Evolutionary conservation across 1,140 invertebrate genomes (phyloP).

Genomic region (Zaprionus inermis): DNA sequence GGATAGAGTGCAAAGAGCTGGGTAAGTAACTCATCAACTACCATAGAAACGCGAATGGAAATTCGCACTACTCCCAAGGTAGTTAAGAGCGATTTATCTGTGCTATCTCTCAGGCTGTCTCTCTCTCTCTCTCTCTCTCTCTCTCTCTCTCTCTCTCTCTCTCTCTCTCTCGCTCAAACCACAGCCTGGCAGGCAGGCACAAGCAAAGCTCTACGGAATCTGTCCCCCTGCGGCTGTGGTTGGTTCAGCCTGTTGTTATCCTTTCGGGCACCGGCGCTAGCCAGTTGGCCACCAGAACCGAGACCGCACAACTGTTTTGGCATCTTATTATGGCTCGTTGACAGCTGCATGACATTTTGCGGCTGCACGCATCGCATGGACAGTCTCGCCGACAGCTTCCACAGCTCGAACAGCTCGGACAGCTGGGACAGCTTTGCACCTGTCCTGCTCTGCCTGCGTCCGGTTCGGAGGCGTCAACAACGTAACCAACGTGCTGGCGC

Average conservation of each 20-base stretch:
- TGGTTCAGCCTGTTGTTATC: slow-evolving; percentile 56
- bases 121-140: neutral
- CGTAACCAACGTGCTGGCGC: neutral
- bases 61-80: slow-evolving; percentile 14
- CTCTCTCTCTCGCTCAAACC: neutral
- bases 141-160: too few species aligned
- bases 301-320: slow-evolving; percentile 80
- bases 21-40: neutral
- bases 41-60: slow-evolving; percentile 8
- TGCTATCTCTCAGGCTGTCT: neutral
- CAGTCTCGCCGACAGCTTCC: slow-evolving; percentile 31
- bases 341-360: slow-evolving; percentile 80
- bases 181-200: neutral
- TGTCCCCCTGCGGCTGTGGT: slow-evolving; percentile 10
- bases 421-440: slow-evolving; percentile 21
- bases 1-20: neutral
- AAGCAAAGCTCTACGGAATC: slow-evolving; percentile 37
- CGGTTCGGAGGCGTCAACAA: slow-evolving; percentile 54
- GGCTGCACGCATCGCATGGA: slow-evolving; percentile 65
- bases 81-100: neutral
- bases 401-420: slow-evolving; percentile 25
- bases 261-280: slow-evolving; percentile 36
- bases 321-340: slow-evolving; percentile 79
- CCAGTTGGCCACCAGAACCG: slow-evolving; percentile 28
- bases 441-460: slow-evolving; percentile 22